These are phyloP conservation scores for Deilephila porcellus DNA, from an alignment of 2,888 invertebrate species.

Conservation along the genomic window DNA sequence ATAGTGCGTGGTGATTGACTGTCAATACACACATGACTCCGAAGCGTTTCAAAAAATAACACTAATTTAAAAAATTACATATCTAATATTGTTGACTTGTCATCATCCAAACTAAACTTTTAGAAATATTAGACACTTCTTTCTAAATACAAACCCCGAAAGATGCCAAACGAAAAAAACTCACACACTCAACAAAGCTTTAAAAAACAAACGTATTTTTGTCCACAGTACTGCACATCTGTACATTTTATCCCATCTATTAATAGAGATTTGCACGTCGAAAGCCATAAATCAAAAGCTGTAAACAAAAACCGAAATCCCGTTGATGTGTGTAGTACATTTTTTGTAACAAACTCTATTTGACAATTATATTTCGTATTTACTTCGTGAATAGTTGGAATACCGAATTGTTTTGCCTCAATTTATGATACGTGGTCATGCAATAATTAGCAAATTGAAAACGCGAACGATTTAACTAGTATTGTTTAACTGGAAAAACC, in stretches of 20 bases:
- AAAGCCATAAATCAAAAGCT: conserved; percentile 16
- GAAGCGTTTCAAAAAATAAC: neutral
- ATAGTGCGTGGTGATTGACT: too few species aligned
- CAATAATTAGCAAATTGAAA: conserved; percentile 1
- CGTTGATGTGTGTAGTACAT: neutral
- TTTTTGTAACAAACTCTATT: neutral
- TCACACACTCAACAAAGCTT: too few species aligned
- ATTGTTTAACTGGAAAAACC: neutral
- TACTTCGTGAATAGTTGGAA: neutral
- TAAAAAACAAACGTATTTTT: neutral
- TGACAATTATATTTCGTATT: neutral
- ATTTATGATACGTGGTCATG: conserved; percentile 2
- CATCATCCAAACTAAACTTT: too few species aligned
- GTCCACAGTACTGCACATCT: neutral
- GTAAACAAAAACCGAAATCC: neutral
- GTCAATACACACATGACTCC: too few species aligned
- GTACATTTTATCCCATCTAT: conserved; percentile 4
- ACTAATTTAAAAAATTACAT: too few species aligned
- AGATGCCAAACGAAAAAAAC: too few species aligned
- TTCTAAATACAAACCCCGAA: too few species aligned
- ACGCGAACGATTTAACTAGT: neutral
- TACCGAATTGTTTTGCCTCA: neutral
- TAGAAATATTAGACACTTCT: too few species aligned
- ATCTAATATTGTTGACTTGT: too few species aligned
- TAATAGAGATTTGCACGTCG: conserved; percentile 12